Conservation (phyloP, 2,113 vertebrate genomes). For the Piprites chloris region DNA sequence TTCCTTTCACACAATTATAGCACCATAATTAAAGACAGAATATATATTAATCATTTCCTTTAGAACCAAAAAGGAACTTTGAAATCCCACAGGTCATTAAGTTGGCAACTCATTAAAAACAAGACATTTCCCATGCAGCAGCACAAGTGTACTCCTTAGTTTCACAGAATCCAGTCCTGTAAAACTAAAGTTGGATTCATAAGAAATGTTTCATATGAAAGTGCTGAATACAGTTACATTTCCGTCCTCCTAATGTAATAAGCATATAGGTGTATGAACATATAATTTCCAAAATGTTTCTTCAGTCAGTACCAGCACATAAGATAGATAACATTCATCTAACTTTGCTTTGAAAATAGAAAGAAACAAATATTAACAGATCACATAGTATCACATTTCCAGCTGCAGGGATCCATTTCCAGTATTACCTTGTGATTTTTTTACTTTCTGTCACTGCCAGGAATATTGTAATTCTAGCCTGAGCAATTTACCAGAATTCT, state of each 20-base stretch:
- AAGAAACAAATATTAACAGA: background rate
- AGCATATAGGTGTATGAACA: background rate
- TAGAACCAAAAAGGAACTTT: conserved; percentile 62
- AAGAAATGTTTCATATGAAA: background rate
- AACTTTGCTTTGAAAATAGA: background rate
- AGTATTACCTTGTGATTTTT: background rate
- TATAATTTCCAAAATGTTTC: background rate
- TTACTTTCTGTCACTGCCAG: background rate
- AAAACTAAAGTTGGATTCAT: conserved; percentile 6
- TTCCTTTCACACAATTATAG: conserved; percentile 42
- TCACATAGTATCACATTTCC: background rate
- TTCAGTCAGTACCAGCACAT: background rate
- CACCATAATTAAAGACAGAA: conserved; percentile 56
- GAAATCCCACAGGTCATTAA: conserved; percentile 66
- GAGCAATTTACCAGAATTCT: background rate
- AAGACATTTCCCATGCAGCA: conserved; percentile 64
- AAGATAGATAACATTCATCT: background rate
- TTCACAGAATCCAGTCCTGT: background rate
- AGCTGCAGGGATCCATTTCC: background rate
- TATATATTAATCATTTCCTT: conserved; percentile 68
- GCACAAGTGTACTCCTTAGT: conserved; percentile 8
- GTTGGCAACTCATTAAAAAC: conserved; percentile 64
- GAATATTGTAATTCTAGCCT: background rate
- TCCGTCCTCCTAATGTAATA: background rate
- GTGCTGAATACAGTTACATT: background rate